Evolutionary conservation across 2,113 vertebrate genomes (phyloP).

Genomic region (Oncorhynchus gorbuscha): DNA sequence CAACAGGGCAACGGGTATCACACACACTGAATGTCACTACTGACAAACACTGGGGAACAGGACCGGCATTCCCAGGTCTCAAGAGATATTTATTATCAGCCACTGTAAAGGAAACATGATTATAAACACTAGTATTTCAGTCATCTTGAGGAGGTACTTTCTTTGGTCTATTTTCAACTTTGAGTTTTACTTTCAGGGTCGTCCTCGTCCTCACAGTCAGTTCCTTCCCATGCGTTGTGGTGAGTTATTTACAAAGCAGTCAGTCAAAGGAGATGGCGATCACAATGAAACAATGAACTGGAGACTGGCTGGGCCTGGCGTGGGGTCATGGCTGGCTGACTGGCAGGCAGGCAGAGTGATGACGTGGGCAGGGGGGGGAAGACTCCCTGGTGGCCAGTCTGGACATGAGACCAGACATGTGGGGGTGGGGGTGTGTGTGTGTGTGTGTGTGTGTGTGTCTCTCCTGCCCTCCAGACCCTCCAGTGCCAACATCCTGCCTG

Average conservation of each 20-base stretch:
- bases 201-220: too few species aligned
- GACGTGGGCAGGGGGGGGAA: too few species aligned
- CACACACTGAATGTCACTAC: background rate
- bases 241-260: background rate
- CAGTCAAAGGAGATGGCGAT: background rate
- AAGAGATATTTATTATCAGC: background rate
- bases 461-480: background rate
- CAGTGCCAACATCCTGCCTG: background rate
- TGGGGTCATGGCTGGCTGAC: slow-evolving; percentile 13
- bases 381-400: background rate
- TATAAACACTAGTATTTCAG: background rate
- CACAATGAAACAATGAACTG: slow-evolving; percentile 24
- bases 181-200: too few species aligned
- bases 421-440: background rate
- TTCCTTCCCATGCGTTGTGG: background rate
- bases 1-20: background rate
- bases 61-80: background rate
- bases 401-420: background rate
- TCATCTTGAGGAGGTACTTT: background rate
- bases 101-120: background rate
- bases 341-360: background rate
- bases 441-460: too few species aligned
- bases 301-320: slow-evolving; percentile 8
- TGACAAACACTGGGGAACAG: background rate
- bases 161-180: background rate